Conservation (phyloP, 1,140 invertebrate genomes). For the Megalonaias nervosa region DNA sequence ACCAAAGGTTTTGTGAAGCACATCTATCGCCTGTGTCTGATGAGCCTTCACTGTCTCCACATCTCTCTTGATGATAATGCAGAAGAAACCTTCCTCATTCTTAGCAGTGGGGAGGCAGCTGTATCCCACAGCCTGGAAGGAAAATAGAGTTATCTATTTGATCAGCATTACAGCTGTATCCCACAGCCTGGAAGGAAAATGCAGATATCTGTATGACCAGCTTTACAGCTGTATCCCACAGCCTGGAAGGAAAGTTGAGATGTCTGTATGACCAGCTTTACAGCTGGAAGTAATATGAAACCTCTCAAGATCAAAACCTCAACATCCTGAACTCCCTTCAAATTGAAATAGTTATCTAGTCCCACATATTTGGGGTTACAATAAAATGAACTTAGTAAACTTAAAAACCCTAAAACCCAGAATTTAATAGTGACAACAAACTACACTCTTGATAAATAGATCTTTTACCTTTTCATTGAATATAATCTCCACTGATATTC, state of each 20-base stretch:
- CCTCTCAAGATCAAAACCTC: no score
- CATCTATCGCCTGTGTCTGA: constrained; percentile 81
- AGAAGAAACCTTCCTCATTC: constrained; percentile 90
- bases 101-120: constrained; percentile 85
- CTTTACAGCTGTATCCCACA: constrained; percentile 83
- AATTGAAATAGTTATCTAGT: no score
- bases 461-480: no score
- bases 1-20: constrained; percentile 78
- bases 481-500: no score
- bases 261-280: neutral
- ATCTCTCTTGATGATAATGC: constrained; percentile 86
- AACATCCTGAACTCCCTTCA: no score
- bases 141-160: neutral
- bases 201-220: neutral
- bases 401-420: no score
- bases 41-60: constrained; percentile 82
- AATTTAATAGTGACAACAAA: no score
- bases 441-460: no score
- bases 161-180: constrained; percentile 77
- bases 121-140: constrained; percentile 84
- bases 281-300: neutral
- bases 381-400: no score
- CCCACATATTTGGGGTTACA: no score
- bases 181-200: constrained; percentile 78
- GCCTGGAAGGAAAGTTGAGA: constrained; percentile 72